These are phyloP conservation scores for Bimastos eiseni DNA, from an alignment of 2,888 invertebrate species.

Conservation along the genomic window DNA sequence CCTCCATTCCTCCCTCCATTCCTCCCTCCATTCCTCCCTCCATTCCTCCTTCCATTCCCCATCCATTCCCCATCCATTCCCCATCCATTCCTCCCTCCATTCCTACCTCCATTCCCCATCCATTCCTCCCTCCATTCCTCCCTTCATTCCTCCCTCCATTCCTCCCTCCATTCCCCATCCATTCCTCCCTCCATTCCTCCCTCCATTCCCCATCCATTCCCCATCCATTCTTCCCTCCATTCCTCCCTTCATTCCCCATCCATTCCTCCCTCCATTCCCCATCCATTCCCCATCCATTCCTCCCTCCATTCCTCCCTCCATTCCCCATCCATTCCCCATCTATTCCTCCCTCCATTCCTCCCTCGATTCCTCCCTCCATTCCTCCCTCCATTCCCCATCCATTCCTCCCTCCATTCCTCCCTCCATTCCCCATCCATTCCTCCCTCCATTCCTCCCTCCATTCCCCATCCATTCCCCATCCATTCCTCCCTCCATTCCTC, in stretches of 20 bases:
- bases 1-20: background rate
- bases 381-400: too few species aligned
- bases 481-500: too few species aligned
- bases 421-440: too few species aligned
- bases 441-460: too few species aligned
- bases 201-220: background rate
- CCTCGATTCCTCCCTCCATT: background rate
- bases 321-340: too few species aligned
- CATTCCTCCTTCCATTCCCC: background rate
- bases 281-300: too few species aligned
- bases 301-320: background rate
- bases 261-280: too few species aligned
- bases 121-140: too few species aligned
- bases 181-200: background rate
- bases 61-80: too few species aligned
- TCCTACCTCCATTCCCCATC: background rate
- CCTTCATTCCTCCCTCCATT: background rate
- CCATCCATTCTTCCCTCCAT: background rate
- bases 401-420: too few species aligned
- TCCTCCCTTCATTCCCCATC: background rate
- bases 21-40: background rate
- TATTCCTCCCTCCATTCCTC: background rate
- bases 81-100: background rate
- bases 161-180: background rate
- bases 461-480: too few species aligned